Conservation (phyloP, 2,888 invertebrate species). For the Nomada ferruginata region DNA sequence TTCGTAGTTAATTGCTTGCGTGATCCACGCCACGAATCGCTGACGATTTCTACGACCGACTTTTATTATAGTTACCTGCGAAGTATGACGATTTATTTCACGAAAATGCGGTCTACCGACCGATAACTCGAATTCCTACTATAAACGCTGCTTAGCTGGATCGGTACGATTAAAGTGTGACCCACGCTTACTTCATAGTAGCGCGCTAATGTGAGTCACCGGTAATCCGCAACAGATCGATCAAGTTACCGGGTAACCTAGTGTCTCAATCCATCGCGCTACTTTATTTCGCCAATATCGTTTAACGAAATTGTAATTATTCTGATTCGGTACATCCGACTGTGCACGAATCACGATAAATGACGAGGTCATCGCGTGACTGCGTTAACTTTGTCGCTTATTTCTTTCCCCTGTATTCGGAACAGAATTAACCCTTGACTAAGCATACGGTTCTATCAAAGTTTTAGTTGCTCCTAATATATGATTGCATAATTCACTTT, state of each 20-base stretch:
- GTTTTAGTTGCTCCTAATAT: too few species aligned
- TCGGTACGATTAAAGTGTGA: background rate
- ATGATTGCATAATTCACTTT: too few species aligned
- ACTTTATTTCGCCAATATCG: background rate
- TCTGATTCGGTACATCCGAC: background rate
- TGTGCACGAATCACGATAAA: background rate
- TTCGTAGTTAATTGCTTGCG: background rate
- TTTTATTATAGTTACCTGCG: background rate
- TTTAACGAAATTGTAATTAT: background rate
- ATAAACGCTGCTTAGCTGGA: background rate
- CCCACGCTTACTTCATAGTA: background rate
- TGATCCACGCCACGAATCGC: background rate
- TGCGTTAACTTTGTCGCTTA: background rate
- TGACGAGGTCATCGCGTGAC: background rate
- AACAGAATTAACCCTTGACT: background rate
- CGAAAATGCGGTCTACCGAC: too few species aligned
- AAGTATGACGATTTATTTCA: background rate
- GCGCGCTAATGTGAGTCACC: background rate
- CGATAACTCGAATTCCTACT: background rate
- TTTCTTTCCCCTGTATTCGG: background rate
- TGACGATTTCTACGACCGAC: background rate
- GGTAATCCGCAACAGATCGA: conserved; percentile 5
- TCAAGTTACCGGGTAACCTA: background rate
- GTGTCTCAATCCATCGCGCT: background rate
- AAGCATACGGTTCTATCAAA: background rate